Conservation (phyloP, 2,797 vertebrate genomes). For the Ficedula albicollis region DNA sequence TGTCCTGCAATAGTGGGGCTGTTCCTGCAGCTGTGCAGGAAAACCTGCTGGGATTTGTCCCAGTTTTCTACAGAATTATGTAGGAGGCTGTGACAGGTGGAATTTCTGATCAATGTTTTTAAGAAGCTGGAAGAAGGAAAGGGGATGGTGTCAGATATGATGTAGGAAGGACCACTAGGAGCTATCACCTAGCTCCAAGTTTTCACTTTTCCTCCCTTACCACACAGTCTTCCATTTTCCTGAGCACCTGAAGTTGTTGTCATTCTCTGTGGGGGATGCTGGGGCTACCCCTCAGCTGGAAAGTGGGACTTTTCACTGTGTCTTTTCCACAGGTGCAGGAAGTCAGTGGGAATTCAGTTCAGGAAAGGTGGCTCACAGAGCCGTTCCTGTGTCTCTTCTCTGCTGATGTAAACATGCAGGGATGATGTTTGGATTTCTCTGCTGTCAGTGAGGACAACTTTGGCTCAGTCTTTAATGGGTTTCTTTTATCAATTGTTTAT, state of each 20-base stretch:
- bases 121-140: not conserved
- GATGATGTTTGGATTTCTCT: not conserved
- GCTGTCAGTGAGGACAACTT: not conserved
- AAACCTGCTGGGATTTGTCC: not conserved
- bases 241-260: not conserved
- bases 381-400: not conserved
- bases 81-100: not conserved
- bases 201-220: not conserved
- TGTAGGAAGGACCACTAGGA: not conserved
- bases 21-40: not conserved
- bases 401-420: not conserved
- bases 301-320: not conserved
- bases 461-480: not conserved
- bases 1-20: not conserved
- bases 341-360: not conserved
- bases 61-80: not conserved
- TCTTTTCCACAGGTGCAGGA: not conserved
- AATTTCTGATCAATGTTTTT: not conserved
- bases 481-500: not conserved
- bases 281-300: not conserved
- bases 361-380: not conserved
- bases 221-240: not conserved
- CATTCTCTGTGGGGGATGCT: not conserved
- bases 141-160: not conserved
- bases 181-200: not conserved